A percentile compares a stretch with the other conserved stretches of the same genome.
phyloP scores from a whole-genome alignment of 2,797 vertebrate genomes.

The Mionectes olivaceus region DNA sequence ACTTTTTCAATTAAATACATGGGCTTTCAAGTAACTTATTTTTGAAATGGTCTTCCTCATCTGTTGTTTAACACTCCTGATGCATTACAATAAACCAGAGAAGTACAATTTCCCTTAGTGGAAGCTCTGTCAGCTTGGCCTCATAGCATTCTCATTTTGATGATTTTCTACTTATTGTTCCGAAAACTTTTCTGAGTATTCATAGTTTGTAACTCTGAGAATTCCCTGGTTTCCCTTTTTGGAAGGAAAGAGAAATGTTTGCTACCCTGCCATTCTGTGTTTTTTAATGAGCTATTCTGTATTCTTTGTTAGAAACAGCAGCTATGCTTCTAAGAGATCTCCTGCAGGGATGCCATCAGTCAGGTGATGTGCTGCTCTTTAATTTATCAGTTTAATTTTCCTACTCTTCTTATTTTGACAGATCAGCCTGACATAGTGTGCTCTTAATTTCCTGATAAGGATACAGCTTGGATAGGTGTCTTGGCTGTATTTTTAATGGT shows the following conservation, averaged over 20 bases:
- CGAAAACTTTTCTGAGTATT: constrained; percentile 22
- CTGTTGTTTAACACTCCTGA: neutral
- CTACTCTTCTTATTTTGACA: constrained; percentile 61
- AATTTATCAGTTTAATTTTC: constrained; percentile 72
- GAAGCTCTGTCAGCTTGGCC: neutral
- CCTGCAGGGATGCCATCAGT: constrained; percentile 61
- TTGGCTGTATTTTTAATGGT: neutral
- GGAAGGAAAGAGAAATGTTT: constrained; percentile 10
- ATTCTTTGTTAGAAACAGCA: constrained; percentile 40
- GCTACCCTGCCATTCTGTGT: neutral
- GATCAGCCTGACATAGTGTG: constrained; percentile 23
- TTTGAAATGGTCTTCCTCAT: neutral
- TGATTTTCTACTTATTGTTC: neutral
- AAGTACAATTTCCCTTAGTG: neutral
- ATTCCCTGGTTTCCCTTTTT: neutral
- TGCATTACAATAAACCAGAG: neutral
- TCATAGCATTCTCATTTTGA: neutral
- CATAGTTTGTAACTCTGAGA: neutral
- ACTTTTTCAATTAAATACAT: constrained; percentile 9
- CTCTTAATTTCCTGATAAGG: constrained; percentile 49
- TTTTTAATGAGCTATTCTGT: constrained; percentile 38
- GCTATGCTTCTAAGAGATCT: constrained; percentile 49
- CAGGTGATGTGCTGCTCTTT: constrained; percentile 64
- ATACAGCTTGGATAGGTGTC: neutral
- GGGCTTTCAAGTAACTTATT: constrained; percentile 19